Base-by-base conservation (phyloP, 2,113 vertebrate species). In the Poeciliopsis occidentalis region DNA sequence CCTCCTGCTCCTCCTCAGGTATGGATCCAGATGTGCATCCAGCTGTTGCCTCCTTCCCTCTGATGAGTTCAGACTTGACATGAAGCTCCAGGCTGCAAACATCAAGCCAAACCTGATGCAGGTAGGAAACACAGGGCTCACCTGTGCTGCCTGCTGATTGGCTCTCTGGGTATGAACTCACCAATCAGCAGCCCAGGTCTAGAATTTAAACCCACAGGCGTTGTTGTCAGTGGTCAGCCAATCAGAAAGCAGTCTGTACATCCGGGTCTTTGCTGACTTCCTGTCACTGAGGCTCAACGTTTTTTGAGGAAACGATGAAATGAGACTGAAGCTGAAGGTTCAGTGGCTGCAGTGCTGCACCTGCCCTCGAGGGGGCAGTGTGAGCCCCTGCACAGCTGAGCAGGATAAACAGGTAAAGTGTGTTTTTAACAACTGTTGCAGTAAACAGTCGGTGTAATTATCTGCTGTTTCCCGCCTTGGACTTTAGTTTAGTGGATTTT, bases 1-100 rank as follows among this genome's bases (percentile, higher is more conserved):
- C 31, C 34, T 37, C 34, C 2, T 37, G 1, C 29, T 37, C 34
- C 34, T 11, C 13, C 13, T 41, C 39, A 41, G 39, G 39, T 13
- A 15, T 12, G 13, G 13, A 15, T 3, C 13, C 39, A 15, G 39
- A 4, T 41, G 12, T 41, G 39, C 39, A 4, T 13, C 39, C 13
- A 41, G 39, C 12, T 15, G 39, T 12, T 41, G 39, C 34, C 11
- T 37, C 34, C 34, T 37, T 37, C 34, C 11, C 41, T 54, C 60
- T 61, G 51, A 80, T 63, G 64, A 62, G 68, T 72, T 60, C 69
- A 63, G 64, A 72, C 69, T 44, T 64, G 79, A 72, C 64, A 57
- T 31, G 63, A 65, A 62, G 72, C 78, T 64, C 34, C 72, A 6
- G 77, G 76, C 69, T 72, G 57, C 37, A 66, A 68, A 26, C 37